phyloP scores from a whole-genome alignment of 1,140 invertebrate species.

The Hylaeus anthracinus region DNA sequence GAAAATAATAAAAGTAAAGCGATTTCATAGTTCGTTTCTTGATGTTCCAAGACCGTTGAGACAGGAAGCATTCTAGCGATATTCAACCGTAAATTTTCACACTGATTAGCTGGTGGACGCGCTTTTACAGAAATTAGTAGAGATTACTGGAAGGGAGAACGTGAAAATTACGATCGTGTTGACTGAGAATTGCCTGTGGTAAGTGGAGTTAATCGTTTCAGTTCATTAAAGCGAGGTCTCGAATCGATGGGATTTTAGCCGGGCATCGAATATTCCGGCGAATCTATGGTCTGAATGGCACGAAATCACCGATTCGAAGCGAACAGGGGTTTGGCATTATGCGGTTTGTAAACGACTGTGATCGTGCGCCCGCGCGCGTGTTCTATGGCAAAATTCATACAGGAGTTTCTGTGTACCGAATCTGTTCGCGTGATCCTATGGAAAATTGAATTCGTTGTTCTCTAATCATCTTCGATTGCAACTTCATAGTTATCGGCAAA shows the following conservation, averaged over 20 bases:
- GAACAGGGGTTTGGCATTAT: conserved; percentile 60
- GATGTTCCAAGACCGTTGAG: background rate
- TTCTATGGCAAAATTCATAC: conserved; percentile 36
- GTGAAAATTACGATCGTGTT: conserved; percentile 22
- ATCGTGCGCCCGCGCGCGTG: conserved; percentile 20
- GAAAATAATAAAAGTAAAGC: too few species aligned
- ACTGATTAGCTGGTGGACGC: too few species aligned
- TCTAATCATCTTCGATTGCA: too few species aligned
- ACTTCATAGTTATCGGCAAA: too few species aligned
- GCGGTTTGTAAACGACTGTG: conserved; percentile 59
- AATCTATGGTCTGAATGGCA: conserved; percentile 52
- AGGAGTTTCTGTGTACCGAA: background rate
- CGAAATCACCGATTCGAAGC: conserved; percentile 53
- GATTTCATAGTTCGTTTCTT: too few species aligned
- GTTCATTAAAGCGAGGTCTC: conserved; percentile 34
- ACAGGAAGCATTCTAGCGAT: background rate
- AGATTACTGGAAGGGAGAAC: background rate
- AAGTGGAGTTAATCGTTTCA: conserved; percentile 49
- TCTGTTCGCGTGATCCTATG: conserved; percentile 15
- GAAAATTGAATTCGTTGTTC: conserved; percentile 9
- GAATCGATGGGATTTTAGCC: conserved; percentile 45
- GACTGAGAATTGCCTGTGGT: conserved; percentile 17
- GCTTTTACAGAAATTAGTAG: background rate
- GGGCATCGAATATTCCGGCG: conserved; percentile 45
- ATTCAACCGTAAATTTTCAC: too few species aligned